Evolutionary conservation across 30 jellyfish, hydroid and myxozoan species (phyloP), one percentile per base, ranked within the genome.

Genomic region (Cassiopea andromeda): DNA sequence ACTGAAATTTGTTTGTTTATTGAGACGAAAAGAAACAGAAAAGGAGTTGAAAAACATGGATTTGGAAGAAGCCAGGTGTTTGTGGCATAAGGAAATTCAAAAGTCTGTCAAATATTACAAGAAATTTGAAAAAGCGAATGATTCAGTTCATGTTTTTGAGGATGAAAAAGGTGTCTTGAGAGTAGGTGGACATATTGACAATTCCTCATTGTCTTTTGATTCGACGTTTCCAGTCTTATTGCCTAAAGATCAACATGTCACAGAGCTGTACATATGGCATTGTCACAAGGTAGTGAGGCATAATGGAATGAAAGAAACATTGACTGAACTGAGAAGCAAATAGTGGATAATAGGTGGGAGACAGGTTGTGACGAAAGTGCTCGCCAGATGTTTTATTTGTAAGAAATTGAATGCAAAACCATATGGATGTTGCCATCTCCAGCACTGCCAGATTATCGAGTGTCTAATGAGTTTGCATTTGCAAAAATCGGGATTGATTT

Each of bases 401-500:
- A 83, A 83, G 69, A 12, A 49, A 46, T 0, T 83, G 50, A 67
- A 2, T 7, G 91, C 75, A 16, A 68, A 69, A 48, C 74, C 91
- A 12, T 83, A 83, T 68, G 73, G 44, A n/a, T 47, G 8, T 68
- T 84, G 5, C 48, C 1, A 9, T 50, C 83, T 16, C 83, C 91
- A 2, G 49, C 91, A 17, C 43, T 83, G 38, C 91, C 91, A 12
- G 9, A 19, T 4, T 83, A 8, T 69, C 48, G 83, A 13, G 83
- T 83, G 48, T 69, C 83, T 7, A 77, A 67, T 7, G 91, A 64
- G 1, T 12, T 50, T 27, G 91, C 91, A 46, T 83, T 83, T 46
- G 0, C 83, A 57, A 60, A 83, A 83, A 83, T 83, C 4, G 91
- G 83, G 10, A 50, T 82, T 2, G 91, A 82, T 82, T 66, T 82